Evolutionary conservation across 2,888 invertebrate species (phyloP).

Genomic region (Lapara coniferarum): DNA sequence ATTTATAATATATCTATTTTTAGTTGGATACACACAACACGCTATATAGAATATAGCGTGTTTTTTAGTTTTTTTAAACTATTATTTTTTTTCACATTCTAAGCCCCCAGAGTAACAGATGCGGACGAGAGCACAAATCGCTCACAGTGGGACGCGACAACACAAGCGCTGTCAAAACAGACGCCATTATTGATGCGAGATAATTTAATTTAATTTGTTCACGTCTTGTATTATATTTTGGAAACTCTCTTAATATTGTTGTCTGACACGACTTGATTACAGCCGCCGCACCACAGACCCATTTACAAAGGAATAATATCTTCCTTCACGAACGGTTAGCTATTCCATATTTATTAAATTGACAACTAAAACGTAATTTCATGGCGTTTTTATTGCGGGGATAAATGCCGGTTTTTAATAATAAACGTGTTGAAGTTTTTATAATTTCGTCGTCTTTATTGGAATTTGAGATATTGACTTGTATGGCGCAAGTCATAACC

Average conservation of each 20-base stretch:
- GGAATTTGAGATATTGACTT: not conserved
- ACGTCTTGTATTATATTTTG: constrained; percentile 18
- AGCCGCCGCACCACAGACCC: not conserved
- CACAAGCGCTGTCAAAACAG: not conserved
- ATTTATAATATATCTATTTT: no score
- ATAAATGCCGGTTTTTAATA: constrained; percentile 1
- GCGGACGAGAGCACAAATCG: not conserved
- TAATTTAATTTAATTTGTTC: constrained; percentile 21
- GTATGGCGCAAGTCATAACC: no score
- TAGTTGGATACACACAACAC: no score
- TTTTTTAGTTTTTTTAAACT: no score
- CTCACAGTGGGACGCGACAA: not conserved
- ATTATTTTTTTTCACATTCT: no score
- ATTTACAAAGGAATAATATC: constrained; percentile 2
- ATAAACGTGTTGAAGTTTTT: not conserved
- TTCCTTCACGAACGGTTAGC: not conserved
- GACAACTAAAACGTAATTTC: not conserved
- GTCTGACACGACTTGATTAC: constrained; percentile 20
- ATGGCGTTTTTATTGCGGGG: not conserved
- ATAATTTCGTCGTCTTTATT: not conserved
- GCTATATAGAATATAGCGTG: no score
- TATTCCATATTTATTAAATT: constrained; percentile 16
- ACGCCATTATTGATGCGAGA: not conserved
- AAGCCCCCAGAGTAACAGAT: not conserved
- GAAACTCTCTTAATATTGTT: constrained; percentile 16